phyloP scores from a whole-genome alignment of 2,113 vertebrate genomes.

The Datnioides undecimradiatus region DNA sequence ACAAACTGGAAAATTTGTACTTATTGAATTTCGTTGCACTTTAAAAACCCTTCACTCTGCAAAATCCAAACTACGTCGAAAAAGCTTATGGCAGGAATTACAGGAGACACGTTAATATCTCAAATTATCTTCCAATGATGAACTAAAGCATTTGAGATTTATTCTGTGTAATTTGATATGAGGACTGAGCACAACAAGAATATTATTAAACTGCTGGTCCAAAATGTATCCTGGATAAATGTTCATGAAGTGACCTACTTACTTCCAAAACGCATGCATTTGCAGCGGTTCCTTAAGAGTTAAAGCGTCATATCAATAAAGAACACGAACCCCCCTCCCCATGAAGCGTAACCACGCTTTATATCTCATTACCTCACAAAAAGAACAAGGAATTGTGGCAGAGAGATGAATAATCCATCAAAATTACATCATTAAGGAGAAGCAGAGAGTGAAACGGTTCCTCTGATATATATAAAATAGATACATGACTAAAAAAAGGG shows the following conservation, averaged over 20 bases:
- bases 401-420: constrained; percentile 1
- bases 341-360: background rate
- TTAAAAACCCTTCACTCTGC: background rate
- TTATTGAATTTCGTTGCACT: constrained; percentile 20
- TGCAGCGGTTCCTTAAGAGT: background rate
- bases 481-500: background rate
- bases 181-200: constrained; percentile 7
- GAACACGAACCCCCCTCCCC: background rate
- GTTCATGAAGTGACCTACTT: constrained; percentile 15
- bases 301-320: background rate
- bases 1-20: background rate
- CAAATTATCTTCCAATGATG: constrained; percentile 2
- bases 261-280: background rate
- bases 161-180: constrained; percentile 10
- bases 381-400: background rate
- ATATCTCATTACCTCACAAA: background rate
- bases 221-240: background rate
- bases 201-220: background rate
- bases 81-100: constrained; percentile 25
- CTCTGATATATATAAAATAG: background rate
- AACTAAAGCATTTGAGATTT: constrained; percentile 30
- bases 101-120: constrained; percentile 26
- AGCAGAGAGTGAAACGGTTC: background rate
- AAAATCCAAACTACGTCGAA: background rate
- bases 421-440: background rate